phyloP scores from a whole-genome alignment of 2,888 invertebrate species.

The Heliconius aoede region DNA sequence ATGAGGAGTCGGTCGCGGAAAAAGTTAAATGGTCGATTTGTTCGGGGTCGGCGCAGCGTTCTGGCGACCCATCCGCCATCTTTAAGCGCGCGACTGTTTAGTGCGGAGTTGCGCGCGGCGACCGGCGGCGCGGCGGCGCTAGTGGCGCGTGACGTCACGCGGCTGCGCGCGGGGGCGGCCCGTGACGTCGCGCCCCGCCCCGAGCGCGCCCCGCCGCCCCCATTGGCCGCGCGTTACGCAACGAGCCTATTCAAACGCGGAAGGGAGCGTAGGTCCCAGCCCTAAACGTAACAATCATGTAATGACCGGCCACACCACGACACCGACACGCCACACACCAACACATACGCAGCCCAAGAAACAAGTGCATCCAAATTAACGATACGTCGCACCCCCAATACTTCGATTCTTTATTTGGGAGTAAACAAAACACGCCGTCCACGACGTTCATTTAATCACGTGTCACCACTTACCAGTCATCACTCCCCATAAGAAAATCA shows the following conservation, averaged over 20 bases:
- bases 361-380: constrained; percentile 74
- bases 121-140: constrained; percentile 63
- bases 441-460: constrained; percentile 40
- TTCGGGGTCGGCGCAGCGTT: constrained; percentile 84
- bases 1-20: constrained; percentile 79
- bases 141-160: constrained; percentile 77
- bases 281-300: constrained; percentile 76
- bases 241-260: constrained; percentile 78
- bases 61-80: constrained; percentile 92
- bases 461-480: not conserved
- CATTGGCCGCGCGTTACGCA: constrained; percentile 83
- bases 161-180: constrained; percentile 79
- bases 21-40: constrained; percentile 83
- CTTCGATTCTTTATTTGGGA: constrained; percentile 47
- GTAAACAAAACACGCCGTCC: constrained; percentile 43
- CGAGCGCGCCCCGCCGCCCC: constrained; percentile 79
- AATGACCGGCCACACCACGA: constrained; percentile 61
- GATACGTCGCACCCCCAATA: constrained; percentile 60
- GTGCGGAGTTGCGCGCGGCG: constrained; percentile 68
- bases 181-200: constrained; percentile 83
- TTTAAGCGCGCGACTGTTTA: constrained; percentile 88
- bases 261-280: constrained; percentile 79
- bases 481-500: constrained; percentile 8
- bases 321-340: constrained; percentile 53
- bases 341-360: constrained; percentile 53